phyloP scores from a whole-genome alignment of 2,888 invertebrate genomes.

The Bhutanitis thaidina region DNA sequence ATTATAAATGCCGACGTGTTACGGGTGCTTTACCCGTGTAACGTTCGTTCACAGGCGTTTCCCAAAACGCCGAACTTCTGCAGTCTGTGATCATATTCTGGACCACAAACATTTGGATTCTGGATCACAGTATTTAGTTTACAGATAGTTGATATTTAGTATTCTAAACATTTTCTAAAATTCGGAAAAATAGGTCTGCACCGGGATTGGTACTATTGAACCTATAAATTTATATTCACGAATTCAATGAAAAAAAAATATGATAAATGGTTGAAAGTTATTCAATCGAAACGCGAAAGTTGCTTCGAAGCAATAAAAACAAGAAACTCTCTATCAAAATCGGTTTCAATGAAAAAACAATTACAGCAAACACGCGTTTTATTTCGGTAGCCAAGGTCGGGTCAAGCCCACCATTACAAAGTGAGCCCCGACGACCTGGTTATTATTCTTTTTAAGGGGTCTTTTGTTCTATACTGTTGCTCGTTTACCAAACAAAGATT shows the following conservation, averaged over 20 bases:
- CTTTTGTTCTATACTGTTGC: slow-evolving; percentile 20
- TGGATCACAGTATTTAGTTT: too few species aligned
- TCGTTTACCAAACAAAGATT: slow-evolving; percentile 22
- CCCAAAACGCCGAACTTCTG: too few species aligned
- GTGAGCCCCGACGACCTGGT: slow-evolving; percentile 34
- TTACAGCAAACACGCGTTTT: slow-evolving; percentile 29
- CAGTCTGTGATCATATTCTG: too few species aligned
- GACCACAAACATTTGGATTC: too few species aligned
- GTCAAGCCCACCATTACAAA: slow-evolving; percentile 39
- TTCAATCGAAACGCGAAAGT: slow-evolving; percentile 15
- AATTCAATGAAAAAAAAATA: not conserved
- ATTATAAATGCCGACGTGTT: too few species aligned
- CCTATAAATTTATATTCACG: too few species aligned
- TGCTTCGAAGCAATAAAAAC: slow-evolving; percentile 13
- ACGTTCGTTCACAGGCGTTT: too few species aligned
- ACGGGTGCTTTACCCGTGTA: too few species aligned
- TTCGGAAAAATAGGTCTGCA: too few species aligned
- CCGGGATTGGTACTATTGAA: too few species aligned
- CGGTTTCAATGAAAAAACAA: slow-evolving; percentile 24
- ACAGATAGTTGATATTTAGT: too few species aligned
- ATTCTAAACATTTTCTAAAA: not conserved
- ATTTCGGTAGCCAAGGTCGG: slow-evolving; percentile 29
- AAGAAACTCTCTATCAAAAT: slow-evolving; percentile 18
- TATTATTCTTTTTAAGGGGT: slow-evolving; percentile 18
- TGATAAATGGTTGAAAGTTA: slow-evolving; percentile 12